phyloP scores from a whole-genome alignment of 2,113 vertebrate species.

The Aptenodytes patagonicus region DNA sequence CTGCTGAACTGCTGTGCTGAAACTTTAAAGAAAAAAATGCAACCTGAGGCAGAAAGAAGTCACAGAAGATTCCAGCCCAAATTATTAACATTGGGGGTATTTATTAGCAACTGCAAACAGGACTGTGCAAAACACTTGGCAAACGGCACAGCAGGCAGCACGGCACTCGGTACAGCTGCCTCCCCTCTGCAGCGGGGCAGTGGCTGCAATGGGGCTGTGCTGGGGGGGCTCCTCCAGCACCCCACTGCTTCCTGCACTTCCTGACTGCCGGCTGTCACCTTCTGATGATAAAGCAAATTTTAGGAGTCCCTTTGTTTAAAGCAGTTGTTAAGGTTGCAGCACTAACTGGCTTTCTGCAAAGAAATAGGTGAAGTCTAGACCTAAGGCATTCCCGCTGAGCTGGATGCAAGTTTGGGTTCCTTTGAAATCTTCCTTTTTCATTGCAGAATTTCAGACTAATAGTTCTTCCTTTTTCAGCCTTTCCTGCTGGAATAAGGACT shows the following conservation, averaged over 20 bases:
- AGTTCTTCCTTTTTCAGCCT: neutral
- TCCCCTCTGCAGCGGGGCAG: neutral
- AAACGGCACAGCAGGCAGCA: neutral
- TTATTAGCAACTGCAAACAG: neutral
- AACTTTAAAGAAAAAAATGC: neutral
- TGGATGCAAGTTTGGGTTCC: neutral
- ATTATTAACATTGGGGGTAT: neutral
- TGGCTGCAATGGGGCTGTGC: neutral
- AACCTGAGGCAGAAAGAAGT: slow-evolving; percentile 9
- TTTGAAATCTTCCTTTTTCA: slow-evolving; percentile 9
- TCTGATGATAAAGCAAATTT: slow-evolving; percentile 13
- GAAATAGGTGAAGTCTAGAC: slow-evolving; percentile 24
- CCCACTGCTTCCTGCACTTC: neutral
- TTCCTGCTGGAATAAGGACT: slow-evolving; percentile 2
- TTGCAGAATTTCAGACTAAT: neutral
- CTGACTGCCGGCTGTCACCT: neutral
- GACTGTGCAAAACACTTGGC: neutral
- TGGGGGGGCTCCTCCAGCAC: neutral
- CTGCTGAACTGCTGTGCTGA: neutral
- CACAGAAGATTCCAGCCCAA: neutral
- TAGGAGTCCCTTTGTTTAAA: slow-evolving; percentile 1
- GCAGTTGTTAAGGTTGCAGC: neutral
- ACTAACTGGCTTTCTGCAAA: neutral
- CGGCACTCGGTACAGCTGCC: fast-evolving
- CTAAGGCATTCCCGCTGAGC: slow-evolving; percentile 7